These are phyloP conservation scores for Pandemis corylana DNA, from an alignment of 2,888 invertebrate species.

Conservation along the genomic window DNA sequence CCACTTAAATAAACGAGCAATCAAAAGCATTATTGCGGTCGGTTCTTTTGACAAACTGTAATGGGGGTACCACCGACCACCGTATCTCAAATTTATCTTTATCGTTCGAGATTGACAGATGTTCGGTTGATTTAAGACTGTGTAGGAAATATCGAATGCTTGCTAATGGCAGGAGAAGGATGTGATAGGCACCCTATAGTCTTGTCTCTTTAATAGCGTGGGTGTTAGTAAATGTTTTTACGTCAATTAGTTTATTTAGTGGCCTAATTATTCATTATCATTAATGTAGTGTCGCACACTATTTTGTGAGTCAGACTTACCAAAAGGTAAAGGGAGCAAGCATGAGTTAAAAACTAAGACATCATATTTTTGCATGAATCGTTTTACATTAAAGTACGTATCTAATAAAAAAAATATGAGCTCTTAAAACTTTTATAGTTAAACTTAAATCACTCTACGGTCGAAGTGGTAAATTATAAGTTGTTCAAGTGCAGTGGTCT, in stretches of 20 bases:
- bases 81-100: constrained; percentile 61
- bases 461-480: neutral
- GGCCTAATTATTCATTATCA: no score
- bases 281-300: no score
- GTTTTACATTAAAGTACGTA: neutral
- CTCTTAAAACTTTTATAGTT: neutral
- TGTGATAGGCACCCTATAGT: constrained; percentile 1
- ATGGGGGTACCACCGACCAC: constrained; percentile 55
- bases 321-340: no score
- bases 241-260: no score
- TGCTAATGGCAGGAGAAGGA: constrained; percentile 17
- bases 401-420: neutral
- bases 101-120: constrained; percentile 63
- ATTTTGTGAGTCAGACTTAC: no score
- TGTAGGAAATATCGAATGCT: constrained; percentile 51
- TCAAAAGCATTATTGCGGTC: constrained; percentile 60
- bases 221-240: neutral
- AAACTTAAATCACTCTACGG: neutral
- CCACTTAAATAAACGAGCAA: constrained; percentile 66
- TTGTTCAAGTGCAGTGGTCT: neutral
- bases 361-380: neutral
- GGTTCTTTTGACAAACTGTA: constrained; percentile 69
- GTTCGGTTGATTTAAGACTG: constrained; percentile 56
- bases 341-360: no score
- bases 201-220: neutral